These are phyloP conservation scores for Nysson spinosus DNA, from an alignment of 2,888 invertebrate genomes.

Conservation along the genomic window DNA sequence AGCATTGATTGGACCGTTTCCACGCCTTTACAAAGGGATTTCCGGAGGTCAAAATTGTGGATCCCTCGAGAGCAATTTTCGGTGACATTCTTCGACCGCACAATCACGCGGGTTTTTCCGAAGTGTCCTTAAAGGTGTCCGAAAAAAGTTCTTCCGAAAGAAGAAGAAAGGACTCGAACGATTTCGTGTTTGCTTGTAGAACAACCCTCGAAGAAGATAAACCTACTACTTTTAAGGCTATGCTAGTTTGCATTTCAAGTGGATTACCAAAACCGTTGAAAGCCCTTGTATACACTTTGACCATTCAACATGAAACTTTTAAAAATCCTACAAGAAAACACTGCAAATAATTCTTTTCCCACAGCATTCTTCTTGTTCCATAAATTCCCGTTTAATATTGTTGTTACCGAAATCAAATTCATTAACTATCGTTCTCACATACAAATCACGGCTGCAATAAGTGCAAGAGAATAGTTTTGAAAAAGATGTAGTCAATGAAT, in stretches of 20 bases:
- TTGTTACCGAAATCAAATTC: too few relatives aligned
- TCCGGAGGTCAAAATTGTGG: conserved; percentile 36
- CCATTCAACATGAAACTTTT: too few relatives aligned
- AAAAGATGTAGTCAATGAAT: too few relatives aligned
- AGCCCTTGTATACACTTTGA: too few relatives aligned
- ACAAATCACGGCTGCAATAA: too few relatives aligned
- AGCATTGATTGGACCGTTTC: conserved; percentile 38
- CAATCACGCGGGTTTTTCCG: conserved; percentile 37
- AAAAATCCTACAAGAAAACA: too few relatives aligned
- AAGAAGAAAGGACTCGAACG: conserved; percentile 4
- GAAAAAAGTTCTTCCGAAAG: conserved; percentile 23
- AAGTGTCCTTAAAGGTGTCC: conserved; percentile 36
- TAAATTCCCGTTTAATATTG: too few relatives aligned
- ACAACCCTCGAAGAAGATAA: neutral
- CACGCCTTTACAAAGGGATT: conserved; percentile 23
- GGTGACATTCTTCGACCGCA: conserved; percentile 25
- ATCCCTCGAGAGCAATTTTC: conserved; percentile 37
- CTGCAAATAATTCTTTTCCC: too few relatives aligned
- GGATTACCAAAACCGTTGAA: too few relatives aligned
- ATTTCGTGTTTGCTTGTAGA: conserved; percentile 22
- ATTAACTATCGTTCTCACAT: too few relatives aligned
- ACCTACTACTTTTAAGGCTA: neutral
- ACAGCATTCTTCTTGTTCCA: too few relatives aligned
- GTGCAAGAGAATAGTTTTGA: too few relatives aligned
- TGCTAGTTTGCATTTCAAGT: neutral